Evolutionary conservation across 2,113 vertebrate species (phyloP).

Genomic region (Passerina amoena): DNA sequence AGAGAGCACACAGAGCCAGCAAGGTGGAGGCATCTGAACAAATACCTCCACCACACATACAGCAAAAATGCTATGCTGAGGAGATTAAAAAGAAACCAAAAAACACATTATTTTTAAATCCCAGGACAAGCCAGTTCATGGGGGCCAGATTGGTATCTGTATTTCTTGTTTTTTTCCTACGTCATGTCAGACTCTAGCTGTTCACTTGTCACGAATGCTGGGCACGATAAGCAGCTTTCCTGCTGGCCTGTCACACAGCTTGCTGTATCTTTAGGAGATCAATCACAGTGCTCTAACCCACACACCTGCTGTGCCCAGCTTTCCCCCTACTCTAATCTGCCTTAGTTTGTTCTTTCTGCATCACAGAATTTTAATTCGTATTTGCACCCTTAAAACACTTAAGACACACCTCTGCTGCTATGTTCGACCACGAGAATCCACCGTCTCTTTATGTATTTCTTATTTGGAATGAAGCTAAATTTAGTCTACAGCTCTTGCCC

Average conservation of each 20-base stretch:
- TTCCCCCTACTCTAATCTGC: not conserved
- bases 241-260: not conserved
- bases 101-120: not conserved
- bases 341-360: not conserved
- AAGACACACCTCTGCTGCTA: not conserved
- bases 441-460: not conserved
- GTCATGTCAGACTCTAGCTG: not conserved
- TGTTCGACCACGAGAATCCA: not conserved
- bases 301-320: not conserved
- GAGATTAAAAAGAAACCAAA: not conserved
- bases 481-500: not conserved
- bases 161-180: not conserved
- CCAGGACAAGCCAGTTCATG: not conserved
- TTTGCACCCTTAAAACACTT: not conserved
- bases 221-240: not conserved
- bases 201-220: not conserved
- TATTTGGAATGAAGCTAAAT: not conserved
- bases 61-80: not conserved
- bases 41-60: not conserved
- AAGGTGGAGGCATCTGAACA: not conserved
- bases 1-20: not conserved
- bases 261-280: not conserved
- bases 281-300: not conserved
- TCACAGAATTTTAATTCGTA: slow-evolving; percentile 5
- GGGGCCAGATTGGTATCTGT: not conserved